Evolutionary conservation across 2,888 invertebrate genomes (phyloP).

Genomic region (Taphrorychus bicolor): DNA sequence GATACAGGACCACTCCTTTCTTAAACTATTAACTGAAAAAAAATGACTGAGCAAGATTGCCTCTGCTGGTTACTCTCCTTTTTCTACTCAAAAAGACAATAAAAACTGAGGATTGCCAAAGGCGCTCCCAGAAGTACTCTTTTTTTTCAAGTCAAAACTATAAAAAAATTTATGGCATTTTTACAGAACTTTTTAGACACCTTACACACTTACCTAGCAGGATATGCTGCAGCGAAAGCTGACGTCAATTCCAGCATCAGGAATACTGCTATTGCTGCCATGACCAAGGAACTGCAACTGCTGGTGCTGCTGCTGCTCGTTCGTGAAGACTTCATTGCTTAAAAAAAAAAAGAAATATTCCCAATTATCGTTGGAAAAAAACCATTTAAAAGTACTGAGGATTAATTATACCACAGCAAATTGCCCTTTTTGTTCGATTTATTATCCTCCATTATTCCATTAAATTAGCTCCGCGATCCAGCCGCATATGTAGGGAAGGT

Average conservation of each 20-base stretch:
- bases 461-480: not conserved
- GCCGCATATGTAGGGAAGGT: not conserved
- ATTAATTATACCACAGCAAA: not conserved
- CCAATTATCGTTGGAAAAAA: not conserved
- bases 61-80: too few species aligned
- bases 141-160: not conserved
- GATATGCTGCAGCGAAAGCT: conserved; percentile 51
- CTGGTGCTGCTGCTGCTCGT: conserved; percentile 1
- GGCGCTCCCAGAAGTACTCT: not conserved
- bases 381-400: not conserved
- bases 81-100: too few species aligned
- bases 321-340: conserved; percentile 44
- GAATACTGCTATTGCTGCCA: conserved; percentile 60
- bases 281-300: conserved; percentile 44
- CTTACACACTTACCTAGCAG: conserved; percentile 46
- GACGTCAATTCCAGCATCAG: conserved; percentile 55
- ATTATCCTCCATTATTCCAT: not conserved
- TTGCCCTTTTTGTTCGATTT: not conserved
- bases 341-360: conserved; percentile 28
- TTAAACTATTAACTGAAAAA: too few species aligned
- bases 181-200: too few species aligned
- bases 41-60: too few species aligned
- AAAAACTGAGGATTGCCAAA: too few species aligned
- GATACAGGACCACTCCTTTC: too few species aligned
- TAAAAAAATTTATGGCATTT: too few species aligned